Conservation (phyloP, 2,113 vertebrate genomes). For the Nycticorax nycticorax region DNA sequence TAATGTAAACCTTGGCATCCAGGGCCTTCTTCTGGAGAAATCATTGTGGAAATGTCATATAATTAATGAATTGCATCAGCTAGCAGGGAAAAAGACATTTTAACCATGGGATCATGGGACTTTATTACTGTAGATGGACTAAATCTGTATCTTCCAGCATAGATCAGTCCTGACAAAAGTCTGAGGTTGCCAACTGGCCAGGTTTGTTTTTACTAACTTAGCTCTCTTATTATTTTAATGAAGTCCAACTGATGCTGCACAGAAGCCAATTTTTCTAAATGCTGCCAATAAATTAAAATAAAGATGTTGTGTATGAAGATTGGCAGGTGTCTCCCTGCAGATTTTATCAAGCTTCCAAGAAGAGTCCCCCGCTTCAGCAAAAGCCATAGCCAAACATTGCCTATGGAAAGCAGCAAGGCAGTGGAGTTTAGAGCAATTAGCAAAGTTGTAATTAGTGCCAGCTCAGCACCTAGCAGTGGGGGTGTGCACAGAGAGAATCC, state of each 20-base stretch:
- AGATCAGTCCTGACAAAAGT: constrained; percentile 59
- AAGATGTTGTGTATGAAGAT: constrained; percentile 32
- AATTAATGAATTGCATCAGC: constrained; percentile 60
- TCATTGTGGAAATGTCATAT: constrained; percentile 50
- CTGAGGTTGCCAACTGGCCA: constrained; percentile 57
- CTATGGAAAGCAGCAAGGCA: constrained; percentile 2
- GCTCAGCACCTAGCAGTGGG: neutral
- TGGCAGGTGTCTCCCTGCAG: constrained; percentile 40
- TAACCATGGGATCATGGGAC: constrained; percentile 46
- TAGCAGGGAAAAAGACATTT: constrained; percentile 44
- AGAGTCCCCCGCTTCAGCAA: neutral
- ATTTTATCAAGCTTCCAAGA: constrained; percentile 7
- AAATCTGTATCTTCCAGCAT: constrained; percentile 41
- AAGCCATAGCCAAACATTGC: neutral
- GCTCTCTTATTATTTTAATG: constrained; percentile 60
- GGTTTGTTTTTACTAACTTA: constrained; percentile 54
- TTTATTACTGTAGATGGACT: constrained; percentile 62
- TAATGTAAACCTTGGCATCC: constrained; percentile 62
- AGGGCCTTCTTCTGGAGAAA: constrained; percentile 18
- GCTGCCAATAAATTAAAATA: constrained; percentile 57
- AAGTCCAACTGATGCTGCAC: constrained; percentile 55
- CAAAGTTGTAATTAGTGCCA: constrained; percentile 17
- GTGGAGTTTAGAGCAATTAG: constrained; percentile 29
- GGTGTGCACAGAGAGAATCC: neutral
- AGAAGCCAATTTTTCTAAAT: constrained; percentile 28